These are phyloP conservation scores for Lasioglossum villosulum DNA, from an alignment of 2,888 invertebrate genomes.

Conservation along the genomic window DNA sequence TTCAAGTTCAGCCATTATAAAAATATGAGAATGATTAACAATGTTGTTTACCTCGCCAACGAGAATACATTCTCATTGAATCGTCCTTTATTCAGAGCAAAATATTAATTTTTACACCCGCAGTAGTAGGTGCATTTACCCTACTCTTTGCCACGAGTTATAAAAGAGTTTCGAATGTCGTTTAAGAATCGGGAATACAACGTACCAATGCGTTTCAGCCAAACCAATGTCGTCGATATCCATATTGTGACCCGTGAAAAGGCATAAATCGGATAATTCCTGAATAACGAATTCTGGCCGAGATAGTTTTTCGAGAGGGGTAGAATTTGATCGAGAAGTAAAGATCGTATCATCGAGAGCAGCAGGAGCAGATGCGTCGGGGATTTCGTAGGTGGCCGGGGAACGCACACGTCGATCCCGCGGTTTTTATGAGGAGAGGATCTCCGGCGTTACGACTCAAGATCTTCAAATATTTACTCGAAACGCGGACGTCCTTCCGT, in stretches of 20 bases:
- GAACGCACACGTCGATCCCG: conserved; percentile 79
- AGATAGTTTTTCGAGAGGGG: neutral
- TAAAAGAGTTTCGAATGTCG: too few species aligned
- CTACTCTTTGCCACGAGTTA: too few species aligned
- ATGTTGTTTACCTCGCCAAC: too few species aligned
- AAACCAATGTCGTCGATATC: neutral
- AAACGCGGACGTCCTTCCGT: conserved; percentile 81
- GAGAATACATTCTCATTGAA: too few species aligned
- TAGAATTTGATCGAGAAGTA: conserved; percentile 19
- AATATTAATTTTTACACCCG: too few species aligned
- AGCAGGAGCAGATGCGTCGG: conserved; percentile 44
- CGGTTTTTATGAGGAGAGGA: conserved; percentile 79
- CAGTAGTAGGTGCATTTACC: too few species aligned
- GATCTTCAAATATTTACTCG: conserved; percentile 82
- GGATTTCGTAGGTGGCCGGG: conserved; percentile 62
- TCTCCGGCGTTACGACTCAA: conserved; percentile 75
- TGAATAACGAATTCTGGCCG: neutral
- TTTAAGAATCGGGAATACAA: too few species aligned
- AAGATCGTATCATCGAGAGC: conserved; percentile 19
- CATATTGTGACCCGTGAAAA: neutral
- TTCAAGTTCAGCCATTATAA: too few species aligned
- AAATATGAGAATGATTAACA: too few species aligned
- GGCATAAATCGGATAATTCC: neutral
- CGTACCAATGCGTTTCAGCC: too few species aligned
- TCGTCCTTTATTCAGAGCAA: too few species aligned